These are phyloP conservation scores for Nemopilema nomurai DNA, from an alignment of 30 jellyfish, hydroid and myxozoan species.

Conservation along the genomic window DNA sequence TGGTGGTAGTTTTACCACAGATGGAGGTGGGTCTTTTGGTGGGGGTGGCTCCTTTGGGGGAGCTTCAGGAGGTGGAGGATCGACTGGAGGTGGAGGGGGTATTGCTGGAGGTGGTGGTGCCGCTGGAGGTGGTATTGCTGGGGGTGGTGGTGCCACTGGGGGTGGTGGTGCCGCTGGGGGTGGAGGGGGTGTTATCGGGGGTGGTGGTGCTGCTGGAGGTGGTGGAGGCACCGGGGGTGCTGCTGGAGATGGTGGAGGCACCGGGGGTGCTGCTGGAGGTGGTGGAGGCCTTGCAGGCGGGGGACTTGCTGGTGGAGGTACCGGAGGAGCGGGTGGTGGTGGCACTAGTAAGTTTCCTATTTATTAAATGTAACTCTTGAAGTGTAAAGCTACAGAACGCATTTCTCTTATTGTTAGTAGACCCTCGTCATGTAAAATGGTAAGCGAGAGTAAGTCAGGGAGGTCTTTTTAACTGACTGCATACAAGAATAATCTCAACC, in stretches of 20 bases:
- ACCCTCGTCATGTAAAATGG: too few species aligned
- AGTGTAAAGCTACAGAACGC: too few species aligned
- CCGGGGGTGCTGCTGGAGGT: constrained; percentile 25
- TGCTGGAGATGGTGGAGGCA: constrained; percentile 45
- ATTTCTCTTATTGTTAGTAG: too few species aligned
- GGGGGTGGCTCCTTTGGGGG: constrained; percentile 40
- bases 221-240: constrained; percentile 46
- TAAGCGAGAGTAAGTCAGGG: too few species aligned
- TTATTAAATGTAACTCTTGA: too few species aligned
- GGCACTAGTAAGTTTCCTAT: too few species aligned
- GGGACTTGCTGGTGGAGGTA: constrained; percentile 41
- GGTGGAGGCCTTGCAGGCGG: constrained; percentile 14
- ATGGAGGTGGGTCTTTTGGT: constrained; percentile 48
- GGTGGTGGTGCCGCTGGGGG: constrained; percentile 42
- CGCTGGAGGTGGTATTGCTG: constrained; percentile 51
- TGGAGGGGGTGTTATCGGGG: constrained; percentile 53
- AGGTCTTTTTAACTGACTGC: too few species aligned
- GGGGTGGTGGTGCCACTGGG: constrained; percentile 32
- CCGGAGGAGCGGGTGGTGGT: constrained; percentile 12
- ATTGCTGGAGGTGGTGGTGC: constrained; percentile 47
- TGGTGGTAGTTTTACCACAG: constrained; percentile 40
- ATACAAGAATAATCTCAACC: too few species aligned
- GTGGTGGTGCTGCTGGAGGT: constrained; percentile 55
- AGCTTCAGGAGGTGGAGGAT: constrained; percentile 31
- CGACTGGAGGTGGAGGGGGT: constrained; percentile 19